Conservation (phyloP, 2,113 vertebrate genomes). For the Chinchilla lanigera region DNA sequence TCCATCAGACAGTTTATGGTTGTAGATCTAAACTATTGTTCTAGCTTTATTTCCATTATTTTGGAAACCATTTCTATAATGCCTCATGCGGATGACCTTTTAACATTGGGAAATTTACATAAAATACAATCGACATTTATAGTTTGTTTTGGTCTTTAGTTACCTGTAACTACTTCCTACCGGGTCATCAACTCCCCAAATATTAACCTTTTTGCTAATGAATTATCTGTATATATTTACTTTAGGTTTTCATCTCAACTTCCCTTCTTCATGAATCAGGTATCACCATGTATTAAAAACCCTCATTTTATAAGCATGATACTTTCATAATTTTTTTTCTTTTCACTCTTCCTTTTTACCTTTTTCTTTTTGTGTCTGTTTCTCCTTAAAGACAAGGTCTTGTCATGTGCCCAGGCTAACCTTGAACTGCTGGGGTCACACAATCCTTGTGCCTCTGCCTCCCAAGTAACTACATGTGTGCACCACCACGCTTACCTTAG, state of each 20-base stretch:
- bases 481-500: not conserved
- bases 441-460: not conserved
- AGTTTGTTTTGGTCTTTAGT: not conserved
- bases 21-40: not conserved
- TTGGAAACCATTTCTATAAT: not conserved
- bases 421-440: not conserved
- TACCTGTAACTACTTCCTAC: not conserved
- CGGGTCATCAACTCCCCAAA: not conserved
- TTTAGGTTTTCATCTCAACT: not conserved
- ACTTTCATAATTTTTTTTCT: not conserved
- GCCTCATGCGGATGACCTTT: not conserved
- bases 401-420: not conserved
- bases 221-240: not conserved
- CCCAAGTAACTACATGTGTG: too few relatives aligned
- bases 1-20: not conserved
- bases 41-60: not conserved
- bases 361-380: not conserved
- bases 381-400: not conserved
- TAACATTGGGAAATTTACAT: constrained; percentile 1
- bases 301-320: not conserved
- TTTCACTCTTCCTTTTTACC: not conserved
- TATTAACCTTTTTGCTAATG: not conserved
- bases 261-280: not conserved
- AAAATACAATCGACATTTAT: not conserved
- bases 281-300: not conserved